phyloP scores from a whole-genome alignment of 2,797 vertebrate genomes.

The Scarus forsteni region DNA sequence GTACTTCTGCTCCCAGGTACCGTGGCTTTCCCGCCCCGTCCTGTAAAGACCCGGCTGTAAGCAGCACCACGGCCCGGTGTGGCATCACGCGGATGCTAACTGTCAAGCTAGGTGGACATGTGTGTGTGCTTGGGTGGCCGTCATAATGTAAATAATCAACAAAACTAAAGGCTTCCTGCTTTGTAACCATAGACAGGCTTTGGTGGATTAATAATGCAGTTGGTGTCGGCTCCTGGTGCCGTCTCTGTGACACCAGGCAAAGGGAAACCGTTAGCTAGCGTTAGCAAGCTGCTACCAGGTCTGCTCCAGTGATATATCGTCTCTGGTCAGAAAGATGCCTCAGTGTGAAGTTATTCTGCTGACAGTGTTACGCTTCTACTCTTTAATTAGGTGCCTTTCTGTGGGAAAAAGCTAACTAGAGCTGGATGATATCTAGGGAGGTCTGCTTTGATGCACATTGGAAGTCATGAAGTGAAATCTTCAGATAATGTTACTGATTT shows the following conservation, averaged over 20 bases:
- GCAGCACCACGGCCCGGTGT: constrained; percentile 53
- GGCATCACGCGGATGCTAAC: constrained; percentile 73
- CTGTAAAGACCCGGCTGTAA: not conserved
- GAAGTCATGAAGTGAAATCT: too few species aligned
- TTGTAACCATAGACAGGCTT: not conserved
- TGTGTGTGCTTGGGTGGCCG: constrained; percentile 27
- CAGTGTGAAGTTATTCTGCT: not conserved
- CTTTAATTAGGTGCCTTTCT: not conserved
- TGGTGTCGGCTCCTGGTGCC: not conserved
- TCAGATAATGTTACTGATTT: too few species aligned
- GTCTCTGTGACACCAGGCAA: not conserved
- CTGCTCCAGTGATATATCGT: constrained; percentile 21
- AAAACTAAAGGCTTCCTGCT: fast-evolving
- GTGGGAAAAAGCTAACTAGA: fast-evolving
- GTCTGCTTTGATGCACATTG: too few species aligned
- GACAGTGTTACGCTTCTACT: not conserved
- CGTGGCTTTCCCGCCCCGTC: not conserved
- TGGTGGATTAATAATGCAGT: not conserved
- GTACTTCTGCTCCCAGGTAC: constrained; percentile 98
- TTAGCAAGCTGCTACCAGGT: constrained; percentile 34
- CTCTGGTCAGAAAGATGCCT: not conserved
- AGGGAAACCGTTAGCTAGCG: constrained; percentile 26
- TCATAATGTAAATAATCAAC: not conserved
- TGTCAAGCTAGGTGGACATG: constrained; percentile 63
- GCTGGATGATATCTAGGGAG: too few species aligned